These are phyloP conservation scores for Phytoseiulus persimilis DNA, from an alignment of 2,888 invertebrate genomes.

Conservation along the genomic window DNA sequence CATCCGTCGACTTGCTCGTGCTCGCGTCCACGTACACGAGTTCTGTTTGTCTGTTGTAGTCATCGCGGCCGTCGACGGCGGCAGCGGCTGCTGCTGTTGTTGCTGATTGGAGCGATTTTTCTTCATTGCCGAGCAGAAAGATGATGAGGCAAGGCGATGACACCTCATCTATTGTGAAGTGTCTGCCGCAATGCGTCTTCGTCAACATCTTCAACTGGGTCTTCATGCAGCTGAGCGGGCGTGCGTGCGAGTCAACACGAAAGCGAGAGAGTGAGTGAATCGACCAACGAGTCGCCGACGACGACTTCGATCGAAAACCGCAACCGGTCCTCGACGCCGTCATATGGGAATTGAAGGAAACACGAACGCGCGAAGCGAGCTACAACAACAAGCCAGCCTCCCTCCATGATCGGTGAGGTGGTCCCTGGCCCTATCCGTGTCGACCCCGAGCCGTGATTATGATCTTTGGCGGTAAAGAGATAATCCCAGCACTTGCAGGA, in stretches of 20 bases:
- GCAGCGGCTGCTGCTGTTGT: not conserved
- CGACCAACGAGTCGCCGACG: not conserved
- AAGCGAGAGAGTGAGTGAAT: not conserved
- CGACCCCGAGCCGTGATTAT: not conserved
- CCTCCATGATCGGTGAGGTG: not conserved
- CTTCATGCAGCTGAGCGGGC: not conserved
- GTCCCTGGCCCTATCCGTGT: not conserved
- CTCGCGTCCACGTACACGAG: not conserved
- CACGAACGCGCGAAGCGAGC: not conserved
- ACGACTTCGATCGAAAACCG: not conserved
- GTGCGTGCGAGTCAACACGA: not conserved
- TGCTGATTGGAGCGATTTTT: slow-evolving; percentile 5
- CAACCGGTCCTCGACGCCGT: not conserved
- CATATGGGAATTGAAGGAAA: not conserved
- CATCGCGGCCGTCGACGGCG: not conserved
- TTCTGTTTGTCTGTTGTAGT: not conserved
- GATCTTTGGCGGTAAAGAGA: not conserved
- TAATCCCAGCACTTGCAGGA: not conserved
- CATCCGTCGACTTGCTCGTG: not conserved
- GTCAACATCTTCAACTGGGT: slow-evolving; percentile 5
- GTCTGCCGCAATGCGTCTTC: slow-evolving; percentile 5
- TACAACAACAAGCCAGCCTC: not conserved
- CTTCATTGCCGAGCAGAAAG: not conserved
- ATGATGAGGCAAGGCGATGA: slow-evolving; percentile 5
- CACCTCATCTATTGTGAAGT: slow-evolving; percentile 5